Conservation (phyloP, 2,797 vertebrate species). For the Anguilla anguilla region DNA sequence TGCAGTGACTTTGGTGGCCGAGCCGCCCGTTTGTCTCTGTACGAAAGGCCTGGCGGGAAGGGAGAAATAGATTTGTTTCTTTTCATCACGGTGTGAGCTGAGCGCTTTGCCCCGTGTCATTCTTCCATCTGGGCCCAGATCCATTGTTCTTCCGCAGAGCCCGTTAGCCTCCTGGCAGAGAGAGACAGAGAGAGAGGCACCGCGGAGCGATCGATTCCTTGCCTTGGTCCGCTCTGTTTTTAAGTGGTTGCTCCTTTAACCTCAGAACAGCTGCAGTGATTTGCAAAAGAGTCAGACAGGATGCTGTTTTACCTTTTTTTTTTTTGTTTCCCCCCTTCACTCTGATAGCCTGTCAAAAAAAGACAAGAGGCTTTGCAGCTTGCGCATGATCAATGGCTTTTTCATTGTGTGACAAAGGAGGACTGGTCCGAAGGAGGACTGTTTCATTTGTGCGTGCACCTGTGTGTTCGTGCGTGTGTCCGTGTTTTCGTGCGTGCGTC, state of each 20-base stretch:
- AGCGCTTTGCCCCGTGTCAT: background rate
- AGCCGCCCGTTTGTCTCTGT: background rate
- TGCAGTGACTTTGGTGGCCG: background rate
- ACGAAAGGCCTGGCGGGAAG: background rate
- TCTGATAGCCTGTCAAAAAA: background rate
- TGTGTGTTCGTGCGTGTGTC: conserved; percentile 28
- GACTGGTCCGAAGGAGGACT: background rate
- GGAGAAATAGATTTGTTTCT: conserved; percentile 5
- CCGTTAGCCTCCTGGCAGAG: background rate
- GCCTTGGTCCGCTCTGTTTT: background rate
- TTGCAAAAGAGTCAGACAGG: conserved; percentile 2
- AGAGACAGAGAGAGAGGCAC: background rate
- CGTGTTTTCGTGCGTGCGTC: background rate
- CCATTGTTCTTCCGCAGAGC: background rate
- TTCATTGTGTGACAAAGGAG: background rate
- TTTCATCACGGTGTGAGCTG: background rate
- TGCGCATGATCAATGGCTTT: conserved; percentile 9
- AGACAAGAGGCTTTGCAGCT: conserved; percentile 1
- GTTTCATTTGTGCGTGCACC: conserved; percentile 24
- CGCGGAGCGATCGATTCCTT: background rate
- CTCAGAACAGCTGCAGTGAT: conserved; percentile 7
- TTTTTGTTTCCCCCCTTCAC: background rate
- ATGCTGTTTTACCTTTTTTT: background rate
- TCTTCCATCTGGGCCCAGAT: background rate
- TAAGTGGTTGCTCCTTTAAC: conserved; percentile 22